Conservation (phyloP, 2,888 invertebrate genomes). For the Aphidius colemani region DNA sequence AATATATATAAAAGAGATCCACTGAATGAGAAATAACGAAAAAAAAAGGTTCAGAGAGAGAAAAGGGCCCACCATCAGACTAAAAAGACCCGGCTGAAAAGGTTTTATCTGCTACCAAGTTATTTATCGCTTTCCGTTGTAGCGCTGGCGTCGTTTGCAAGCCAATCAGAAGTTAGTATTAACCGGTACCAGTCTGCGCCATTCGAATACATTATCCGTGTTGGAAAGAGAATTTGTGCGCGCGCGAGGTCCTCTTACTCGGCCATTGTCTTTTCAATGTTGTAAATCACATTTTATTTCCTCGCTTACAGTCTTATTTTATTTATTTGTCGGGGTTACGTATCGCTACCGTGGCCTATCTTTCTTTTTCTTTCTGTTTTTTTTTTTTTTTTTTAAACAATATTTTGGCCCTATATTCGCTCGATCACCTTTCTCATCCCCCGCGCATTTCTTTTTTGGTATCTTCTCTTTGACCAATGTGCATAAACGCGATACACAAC, state of each 20-base stretch:
- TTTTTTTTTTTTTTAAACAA: conserved; percentile 14
- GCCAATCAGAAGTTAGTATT: conserved; percentile 59
- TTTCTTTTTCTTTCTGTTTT: conserved; percentile 19
- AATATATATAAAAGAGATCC: conserved; percentile 12
- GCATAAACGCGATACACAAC: conserved; percentile 23
- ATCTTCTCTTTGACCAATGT: conserved; percentile 6
- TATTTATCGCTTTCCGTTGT: conserved; percentile 60
- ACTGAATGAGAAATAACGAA: conserved; percentile 17
- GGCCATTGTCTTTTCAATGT: conserved; percentile 60
- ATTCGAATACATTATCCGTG: conserved; percentile 59
- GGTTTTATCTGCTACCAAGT: conserved; percentile 57
- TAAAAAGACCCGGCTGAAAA: conserved; percentile 38
- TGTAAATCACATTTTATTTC: conserved; percentile 61
- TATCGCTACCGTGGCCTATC: conserved; percentile 56
- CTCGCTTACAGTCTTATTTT: conserved; percentile 59
- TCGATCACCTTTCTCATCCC: conserved; percentile 14
- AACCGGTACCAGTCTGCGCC: conserved; percentile 58
- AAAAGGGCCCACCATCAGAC: conserved; percentile 12
- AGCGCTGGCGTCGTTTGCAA: conserved; percentile 55
- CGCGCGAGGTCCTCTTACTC: conserved; percentile 49
- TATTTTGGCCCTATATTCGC: conserved; percentile 9
- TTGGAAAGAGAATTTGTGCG: conserved; percentile 29
- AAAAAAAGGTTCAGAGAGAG: conserved; percentile 7
- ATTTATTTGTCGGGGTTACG: conserved; percentile 59
- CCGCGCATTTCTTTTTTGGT: background rate